phyloP scores from a whole-genome alignment of 2,113 vertebrate genomes.

The Agelaius tricolor region DNA sequence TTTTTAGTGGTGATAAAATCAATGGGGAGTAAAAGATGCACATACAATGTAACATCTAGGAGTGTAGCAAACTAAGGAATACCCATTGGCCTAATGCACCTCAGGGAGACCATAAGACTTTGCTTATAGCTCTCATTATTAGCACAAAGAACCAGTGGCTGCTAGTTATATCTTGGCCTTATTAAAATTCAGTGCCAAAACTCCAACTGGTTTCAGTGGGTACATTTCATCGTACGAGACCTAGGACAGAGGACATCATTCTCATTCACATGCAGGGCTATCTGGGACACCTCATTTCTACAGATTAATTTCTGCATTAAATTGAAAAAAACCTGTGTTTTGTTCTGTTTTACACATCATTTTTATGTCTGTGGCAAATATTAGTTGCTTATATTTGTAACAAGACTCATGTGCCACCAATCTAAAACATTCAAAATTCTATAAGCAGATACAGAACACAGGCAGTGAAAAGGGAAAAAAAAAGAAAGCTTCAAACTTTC shows the following conservation, averaged over 20 bases:
- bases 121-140: neutral
- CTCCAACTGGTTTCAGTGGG: neutral
- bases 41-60: neutral
- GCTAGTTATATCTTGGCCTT: neutral
- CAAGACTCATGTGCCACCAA: neutral
- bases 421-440: neutral
- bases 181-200: constrained; percentile 20
- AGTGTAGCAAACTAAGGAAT: neutral
- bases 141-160: neutral
- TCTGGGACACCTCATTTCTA: neutral
- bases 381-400: neutral
- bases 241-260: neutral
- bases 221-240: neutral
- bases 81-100: neutral
- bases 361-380: neutral
- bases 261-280: neutral
- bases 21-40: neutral
- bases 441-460: neutral
- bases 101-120: neutral
- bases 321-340: neutral
- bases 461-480: neutral
- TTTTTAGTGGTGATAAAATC: constrained; percentile 25
- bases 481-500: neutral
- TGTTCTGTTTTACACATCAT: neutral
- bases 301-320: neutral